phyloP scores from a whole-genome alignment of 1,140 invertebrate genomes.

The Macrocentrus cingulum region DNA sequence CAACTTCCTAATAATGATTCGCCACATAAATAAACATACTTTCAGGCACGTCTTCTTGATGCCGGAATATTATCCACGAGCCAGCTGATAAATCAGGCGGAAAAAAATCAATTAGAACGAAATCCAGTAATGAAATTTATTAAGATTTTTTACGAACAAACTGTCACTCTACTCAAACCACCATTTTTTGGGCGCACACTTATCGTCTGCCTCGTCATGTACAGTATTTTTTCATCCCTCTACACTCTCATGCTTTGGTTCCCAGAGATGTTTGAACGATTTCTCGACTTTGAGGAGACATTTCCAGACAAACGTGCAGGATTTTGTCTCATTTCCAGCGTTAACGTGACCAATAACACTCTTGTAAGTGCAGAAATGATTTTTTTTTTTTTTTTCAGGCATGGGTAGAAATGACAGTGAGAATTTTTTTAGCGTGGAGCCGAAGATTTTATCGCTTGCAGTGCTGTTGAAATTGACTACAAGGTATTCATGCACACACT shows the following conservation, averaged over 20 bases:
- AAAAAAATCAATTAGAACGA: neutral
- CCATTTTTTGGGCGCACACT: constrained; percentile 21
- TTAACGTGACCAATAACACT: constrained; percentile 48
- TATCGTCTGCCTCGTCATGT: constrained; percentile 7
- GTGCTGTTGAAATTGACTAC: constrained; percentile 35
- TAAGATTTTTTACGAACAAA: constrained; percentile 16
- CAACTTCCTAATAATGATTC: no score
- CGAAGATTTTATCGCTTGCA: constrained; percentile 35
- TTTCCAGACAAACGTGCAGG: constrained; percentile 60
- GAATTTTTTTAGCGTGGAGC: constrained; percentile 19
- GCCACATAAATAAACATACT: neutral
- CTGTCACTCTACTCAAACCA: constrained; percentile 12
- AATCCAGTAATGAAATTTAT: constrained; percentile 9
- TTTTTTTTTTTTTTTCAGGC: neutral
- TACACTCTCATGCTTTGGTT: constrained; percentile 58
- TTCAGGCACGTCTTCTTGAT: neutral
- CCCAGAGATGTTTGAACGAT: constrained; percentile 55
- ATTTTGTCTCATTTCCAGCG: constrained; percentile 27
- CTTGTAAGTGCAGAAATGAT: neutral
- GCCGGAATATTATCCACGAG: constrained; percentile 3
- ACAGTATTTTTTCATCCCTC: constrained; percentile 32
- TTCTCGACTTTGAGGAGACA: constrained; percentile 67
- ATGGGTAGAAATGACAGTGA: no score
- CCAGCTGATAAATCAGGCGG: constrained; percentile 25
- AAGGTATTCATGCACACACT: constrained; percentile 47